A percentile compares a stretch with the other conserved stretches of the same genome.
phyloP scores from a whole-genome alignment of 2,888 invertebrate genomes.

The Mythimna loreyi region DNA sequence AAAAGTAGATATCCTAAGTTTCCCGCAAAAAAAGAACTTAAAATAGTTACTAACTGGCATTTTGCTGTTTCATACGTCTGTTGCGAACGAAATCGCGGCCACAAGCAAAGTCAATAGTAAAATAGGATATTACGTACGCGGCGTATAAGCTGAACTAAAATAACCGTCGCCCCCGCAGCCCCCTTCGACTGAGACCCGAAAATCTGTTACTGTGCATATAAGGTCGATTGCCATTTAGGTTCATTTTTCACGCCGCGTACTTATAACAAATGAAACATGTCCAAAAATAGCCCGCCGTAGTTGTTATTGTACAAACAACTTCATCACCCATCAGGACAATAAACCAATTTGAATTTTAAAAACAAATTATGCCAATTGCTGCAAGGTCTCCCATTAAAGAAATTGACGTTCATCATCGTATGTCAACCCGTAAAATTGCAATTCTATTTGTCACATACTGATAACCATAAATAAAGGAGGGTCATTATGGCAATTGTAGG shows the following conservation, averaged over 20 bases:
- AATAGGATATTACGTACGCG: not conserved
- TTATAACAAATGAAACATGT: not conserved
- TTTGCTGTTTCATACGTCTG: too few relatives aligned
- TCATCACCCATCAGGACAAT: slow-evolving; percentile 16
- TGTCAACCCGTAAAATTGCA: slow-evolving; percentile 28
- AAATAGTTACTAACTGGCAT: too few relatives aligned
- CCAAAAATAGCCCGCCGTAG: not conserved
- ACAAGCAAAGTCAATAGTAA: not conserved
- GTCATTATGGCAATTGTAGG: not conserved
- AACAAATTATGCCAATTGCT: slow-evolving; percentile 49
- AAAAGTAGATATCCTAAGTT: too few relatives aligned
- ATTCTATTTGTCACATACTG: slow-evolving; percentile 42
- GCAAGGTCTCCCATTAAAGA: slow-evolving; percentile 37
- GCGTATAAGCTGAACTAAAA: too few relatives aligned
- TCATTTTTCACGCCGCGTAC: too few relatives aligned
- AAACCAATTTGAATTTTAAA: slow-evolving; percentile 48
- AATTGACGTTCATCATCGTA: slow-evolving; percentile 7
- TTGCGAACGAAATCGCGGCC: too few relatives aligned
- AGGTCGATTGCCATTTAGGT: too few relatives aligned
- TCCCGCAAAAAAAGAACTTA: too few relatives aligned
- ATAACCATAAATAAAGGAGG: not conserved
- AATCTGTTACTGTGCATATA: too few relatives aligned
- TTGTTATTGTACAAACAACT: slow-evolving; percentile 29
- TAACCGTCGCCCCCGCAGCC: too few relatives aligned
- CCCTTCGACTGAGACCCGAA: too few relatives aligned